Conservation (phyloP, 1,140 invertebrate species). For the Scaptomyza graminum region DNA sequence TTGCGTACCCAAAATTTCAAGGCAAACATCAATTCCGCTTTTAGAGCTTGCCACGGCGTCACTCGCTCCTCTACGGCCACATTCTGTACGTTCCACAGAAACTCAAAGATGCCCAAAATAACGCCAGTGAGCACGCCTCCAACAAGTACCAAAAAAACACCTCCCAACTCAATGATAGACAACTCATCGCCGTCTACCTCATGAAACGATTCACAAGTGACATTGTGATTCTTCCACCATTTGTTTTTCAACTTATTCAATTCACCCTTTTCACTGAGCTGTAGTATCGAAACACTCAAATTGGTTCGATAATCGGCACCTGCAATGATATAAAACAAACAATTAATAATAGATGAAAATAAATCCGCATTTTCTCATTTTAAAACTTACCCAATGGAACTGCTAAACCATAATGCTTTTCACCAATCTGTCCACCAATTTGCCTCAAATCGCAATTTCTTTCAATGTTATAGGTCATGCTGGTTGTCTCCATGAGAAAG, state of each 20-base stretch:
- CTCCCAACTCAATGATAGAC: slow-evolving; percentile 88
- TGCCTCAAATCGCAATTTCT: slow-evolving; percentile 90
- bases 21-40: slow-evolving; percentile 87
- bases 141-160: slow-evolving; percentile 89
- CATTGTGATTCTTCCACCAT: slow-evolving; percentile 91
- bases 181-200: slow-evolving; percentile 84
- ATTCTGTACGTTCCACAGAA: slow-evolving; percentile 92
- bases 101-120: slow-evolving; percentile 90
- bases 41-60: slow-evolving; percentile 86
- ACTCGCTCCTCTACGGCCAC: slow-evolving; percentile 90
- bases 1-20: slow-evolving; percentile 87
- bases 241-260: slow-evolving; percentile 91
- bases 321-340: slow-evolving; percentile 4
- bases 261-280: slow-evolving; percentile 91
- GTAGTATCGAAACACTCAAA: slow-evolving; percentile 90
- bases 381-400: slow-evolving; percentile 88
- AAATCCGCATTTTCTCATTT: not conserved
- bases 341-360: too few species aligned
- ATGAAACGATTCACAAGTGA: slow-evolving; percentile 55
- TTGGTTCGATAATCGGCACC: slow-evolving; percentile 87
- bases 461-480: slow-evolving; percentile 91
- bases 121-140: slow-evolving; percentile 87
- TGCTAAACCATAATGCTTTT: slow-evolving; percentile 93
- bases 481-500: slow-evolving; percentile 94
- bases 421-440: slow-evolving; percentile 91